Evolutionary conservation across 2,113 vertebrate genomes (phyloP).

Genomic region (Periophthalmodon schlosseri): DNA sequence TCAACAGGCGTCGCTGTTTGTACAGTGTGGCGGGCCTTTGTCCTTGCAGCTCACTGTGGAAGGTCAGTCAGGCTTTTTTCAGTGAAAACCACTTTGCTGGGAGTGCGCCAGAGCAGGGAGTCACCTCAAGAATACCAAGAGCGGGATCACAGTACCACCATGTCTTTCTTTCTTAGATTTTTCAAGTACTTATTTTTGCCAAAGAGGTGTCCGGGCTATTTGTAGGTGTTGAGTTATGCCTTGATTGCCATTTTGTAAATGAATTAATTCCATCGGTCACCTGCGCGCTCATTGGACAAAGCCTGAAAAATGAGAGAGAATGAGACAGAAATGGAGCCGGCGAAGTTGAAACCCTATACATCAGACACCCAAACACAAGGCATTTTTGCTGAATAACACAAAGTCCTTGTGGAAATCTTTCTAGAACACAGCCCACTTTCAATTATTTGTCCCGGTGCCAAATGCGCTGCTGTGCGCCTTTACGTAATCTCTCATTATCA

Average conservation of each 20-base stretch:
- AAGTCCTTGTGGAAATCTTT: slow-evolving; percentile 38
- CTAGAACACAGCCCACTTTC: slow-evolving; percentile 14
- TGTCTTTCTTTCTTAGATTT: slow-evolving; percentile 9
- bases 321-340: neutral
- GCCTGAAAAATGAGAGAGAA: neutral
- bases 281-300: neutral
- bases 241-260: slow-evolving; percentile 20
- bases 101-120: slow-evolving; percentile 45
- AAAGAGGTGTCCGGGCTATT: slow-evolving; percentile 6
- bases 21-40: slow-evolving; percentile 42
- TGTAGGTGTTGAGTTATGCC: slow-evolving; percentile 3
- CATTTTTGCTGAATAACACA: slow-evolving; percentile 22
- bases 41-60: slow-evolving; percentile 58
- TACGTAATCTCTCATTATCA: slow-evolving; percentile 49
- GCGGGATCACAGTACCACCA: slow-evolving; percentile 7
- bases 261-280: slow-evolving; percentile 15
- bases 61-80: slow-evolving; percentile 54
- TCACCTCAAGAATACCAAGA: slow-evolving; percentile 23
- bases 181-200: slow-evolving; percentile 17
- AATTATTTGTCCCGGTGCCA: slow-evolving; percentile 49
- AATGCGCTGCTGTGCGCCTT: slow-evolving; percentile 42
- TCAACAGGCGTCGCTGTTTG: slow-evolving; percentile 71
- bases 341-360: slow-evolving; percentile 1
- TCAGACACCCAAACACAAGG: slow-evolving; percentile 15
- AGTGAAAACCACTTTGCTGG: slow-evolving; percentile 45